Conservation (phyloP, 2,797 vertebrate genomes). For the Poeciliopsis infans region DNA sequence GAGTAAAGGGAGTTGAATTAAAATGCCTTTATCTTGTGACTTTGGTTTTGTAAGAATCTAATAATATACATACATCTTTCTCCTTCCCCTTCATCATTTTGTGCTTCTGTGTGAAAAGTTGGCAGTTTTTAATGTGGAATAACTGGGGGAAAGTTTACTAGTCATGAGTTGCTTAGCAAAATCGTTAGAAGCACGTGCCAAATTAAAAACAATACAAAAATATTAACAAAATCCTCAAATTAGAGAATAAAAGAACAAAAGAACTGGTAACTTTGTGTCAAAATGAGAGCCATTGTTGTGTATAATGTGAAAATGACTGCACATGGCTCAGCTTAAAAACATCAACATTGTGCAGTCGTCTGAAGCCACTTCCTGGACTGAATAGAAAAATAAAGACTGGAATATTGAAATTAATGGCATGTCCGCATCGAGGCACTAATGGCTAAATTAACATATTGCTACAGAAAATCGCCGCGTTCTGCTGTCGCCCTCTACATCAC, state of each 20-base stretch:
- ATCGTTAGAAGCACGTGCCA: not conserved
- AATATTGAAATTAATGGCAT: constrained; percentile 7
- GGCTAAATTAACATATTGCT: not conserved
- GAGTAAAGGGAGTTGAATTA: not conserved
- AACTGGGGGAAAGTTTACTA: not conserved
- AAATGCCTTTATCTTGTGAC: not conserved
- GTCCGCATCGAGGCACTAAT: not conserved
- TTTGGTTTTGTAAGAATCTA: not conserved
- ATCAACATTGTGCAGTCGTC: not conserved
- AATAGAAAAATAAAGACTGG: constrained; percentile 1
- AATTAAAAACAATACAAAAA: not conserved
- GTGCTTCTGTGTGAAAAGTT: not conserved
- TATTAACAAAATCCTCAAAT: not conserved
- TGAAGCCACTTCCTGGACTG: not conserved
- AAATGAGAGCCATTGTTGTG: not conserved
- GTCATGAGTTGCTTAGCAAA: not conserved
- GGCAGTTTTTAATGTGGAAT: not conserved
- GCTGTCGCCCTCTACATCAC: constrained; percentile 20
- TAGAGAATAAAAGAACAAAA: not conserved
- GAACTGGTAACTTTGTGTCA: not conserved
- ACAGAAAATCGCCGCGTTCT: not conserved
- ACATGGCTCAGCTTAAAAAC: not conserved
- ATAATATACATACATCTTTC: not conserved
- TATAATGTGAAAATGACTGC: not conserved
- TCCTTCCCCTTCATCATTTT: not conserved